A percentile compares a stretch with the other conserved stretches of the same genome.
Evolutionary conservation across 2,888 invertebrate species (phyloP).

Genomic region (Acrocyrtus sp.): DNA sequence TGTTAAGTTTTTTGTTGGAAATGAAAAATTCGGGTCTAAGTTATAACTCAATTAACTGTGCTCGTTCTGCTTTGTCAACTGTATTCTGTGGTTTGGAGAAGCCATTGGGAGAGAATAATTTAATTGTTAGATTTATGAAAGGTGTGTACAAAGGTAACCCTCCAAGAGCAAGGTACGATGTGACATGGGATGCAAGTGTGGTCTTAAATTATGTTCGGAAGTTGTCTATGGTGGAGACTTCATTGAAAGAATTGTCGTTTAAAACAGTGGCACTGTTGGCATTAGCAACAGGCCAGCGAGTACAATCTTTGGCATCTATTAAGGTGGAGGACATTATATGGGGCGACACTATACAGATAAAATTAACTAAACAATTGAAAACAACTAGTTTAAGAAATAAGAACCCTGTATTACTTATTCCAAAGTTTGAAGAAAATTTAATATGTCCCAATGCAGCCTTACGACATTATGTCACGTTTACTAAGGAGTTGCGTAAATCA

Average conservation of each 20-base stretch:
- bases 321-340: constrained; percentile 9
- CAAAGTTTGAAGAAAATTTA: constrained; percentile 1
- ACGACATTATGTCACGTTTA: constrained; percentile 18
- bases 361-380: neutral
- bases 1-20: constrained; percentile 19
- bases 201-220: constrained; percentile 16
- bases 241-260: constrained; percentile 13
- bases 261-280: constrained; percentile 40
- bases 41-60: constrained; percentile 39
- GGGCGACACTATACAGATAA: constrained; percentile 12
- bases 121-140: constrained; percentile 38
- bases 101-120: constrained; percentile 17
- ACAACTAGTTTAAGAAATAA: neutral
- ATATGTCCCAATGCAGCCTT: constrained; percentile 31
- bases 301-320: constrained; percentile 36
- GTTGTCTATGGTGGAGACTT: neutral
- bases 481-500: neutral
- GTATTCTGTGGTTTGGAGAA: neutral
- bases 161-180: constrained; percentile 17
- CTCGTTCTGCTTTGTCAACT: constrained; percentile 42
- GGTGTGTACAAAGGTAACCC: constrained; percentile 32
- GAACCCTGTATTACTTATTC: constrained; percentile 32
- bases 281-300: constrained; percentile 35
- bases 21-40: constrained; percentile 12
- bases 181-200: constrained; percentile 34